Evolutionary conservation across 2,113 vertebrate genomes (phyloP), one percentile per base, ranked within the genome.

Genomic region (Prunella fulvescens): DNA sequence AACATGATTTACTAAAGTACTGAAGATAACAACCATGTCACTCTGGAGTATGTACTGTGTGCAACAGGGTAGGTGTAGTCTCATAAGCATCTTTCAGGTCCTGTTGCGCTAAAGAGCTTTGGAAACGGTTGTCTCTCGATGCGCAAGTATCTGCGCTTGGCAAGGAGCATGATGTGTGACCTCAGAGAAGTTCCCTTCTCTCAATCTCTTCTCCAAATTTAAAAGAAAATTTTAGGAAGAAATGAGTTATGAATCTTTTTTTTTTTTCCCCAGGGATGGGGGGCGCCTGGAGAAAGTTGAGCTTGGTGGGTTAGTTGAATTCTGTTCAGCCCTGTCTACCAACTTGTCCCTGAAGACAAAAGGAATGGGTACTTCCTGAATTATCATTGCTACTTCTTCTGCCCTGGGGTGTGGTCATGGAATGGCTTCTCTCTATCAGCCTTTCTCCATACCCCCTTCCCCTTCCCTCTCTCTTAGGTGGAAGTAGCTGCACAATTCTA

Each of bases 31-130:
- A 93, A 69, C 24, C 44, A 35, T 0, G 19, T 95, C 56, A 23
- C n/a, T 89, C 66, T 73, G 72, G 35, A 73, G 60, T 71, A 39
- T 87, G 92, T 87, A 65, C 87, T 89, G 48, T 58, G 81, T 86
- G 61, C 48, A 93, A 56, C 65, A 91, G 56, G 65, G 25, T n/a
- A 94, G 92, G 81, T 95, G 85, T 85, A 87, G 70, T 48, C 81
- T 91, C 78, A 53, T 79, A 81, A 87, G 79, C 76, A 72, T 40
- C 60, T 73, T 84, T 92, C 14, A 26, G 92, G 79, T 87, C 61
- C 40, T 89, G 60, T 71, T 92, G 73, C 79, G 85, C 78, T 51
- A 12, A 89, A 51, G 48, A 76, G 53, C 84, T 87, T 71, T 31
- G 12, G 53, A 65, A 84, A 81, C 65, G 31, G 26, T 71, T 4